These are phyloP conservation scores for Apotomis turbidana DNA, from an alignment of 2,888 invertebrate genomes.

Conservation along the genomic window DNA sequence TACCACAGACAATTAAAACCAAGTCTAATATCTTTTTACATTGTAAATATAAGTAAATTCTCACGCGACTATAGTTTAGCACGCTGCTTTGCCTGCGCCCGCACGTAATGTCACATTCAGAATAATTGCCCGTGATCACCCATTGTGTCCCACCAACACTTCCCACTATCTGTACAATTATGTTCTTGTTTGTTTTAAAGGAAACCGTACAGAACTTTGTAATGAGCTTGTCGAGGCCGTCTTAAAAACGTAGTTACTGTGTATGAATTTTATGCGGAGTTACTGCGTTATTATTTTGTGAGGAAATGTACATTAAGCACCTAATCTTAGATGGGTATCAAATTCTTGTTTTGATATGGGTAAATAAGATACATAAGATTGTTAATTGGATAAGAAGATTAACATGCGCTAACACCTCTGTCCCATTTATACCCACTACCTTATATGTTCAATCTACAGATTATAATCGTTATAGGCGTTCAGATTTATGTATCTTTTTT, in stretches of 20 bases:
- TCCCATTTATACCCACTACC: too few relatives aligned
- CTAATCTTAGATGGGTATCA: too few relatives aligned
- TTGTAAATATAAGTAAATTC: constrained; percentile 5
- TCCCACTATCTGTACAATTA: constrained; percentile 23
- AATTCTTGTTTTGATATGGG: too few relatives aligned
- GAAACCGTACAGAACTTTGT: constrained; percentile 5
- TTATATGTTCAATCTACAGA: too few relatives aligned
- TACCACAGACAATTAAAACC: neutral
- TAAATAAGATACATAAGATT: too few relatives aligned
- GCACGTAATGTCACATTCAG: constrained; percentile 23
- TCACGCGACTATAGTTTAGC: neutral
- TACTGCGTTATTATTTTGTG: too few relatives aligned
- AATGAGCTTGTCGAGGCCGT: neutral
- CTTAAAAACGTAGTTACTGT: neutral
- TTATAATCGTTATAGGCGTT: too few relatives aligned
- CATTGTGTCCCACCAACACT: constrained; percentile 27
- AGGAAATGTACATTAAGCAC: too few relatives aligned
- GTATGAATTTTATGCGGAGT: neutral
- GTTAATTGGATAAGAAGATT: too few relatives aligned
- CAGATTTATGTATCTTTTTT: too few relatives aligned
- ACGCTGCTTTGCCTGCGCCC: neutral
- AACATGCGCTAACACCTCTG: too few relatives aligned
- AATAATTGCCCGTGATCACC: constrained; percentile 22
- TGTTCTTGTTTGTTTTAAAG: constrained; percentile 19
- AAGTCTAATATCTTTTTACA: neutral